Conservation (phyloP, 2,888 invertebrate species). For the Cybosia mesomella region DNA sequence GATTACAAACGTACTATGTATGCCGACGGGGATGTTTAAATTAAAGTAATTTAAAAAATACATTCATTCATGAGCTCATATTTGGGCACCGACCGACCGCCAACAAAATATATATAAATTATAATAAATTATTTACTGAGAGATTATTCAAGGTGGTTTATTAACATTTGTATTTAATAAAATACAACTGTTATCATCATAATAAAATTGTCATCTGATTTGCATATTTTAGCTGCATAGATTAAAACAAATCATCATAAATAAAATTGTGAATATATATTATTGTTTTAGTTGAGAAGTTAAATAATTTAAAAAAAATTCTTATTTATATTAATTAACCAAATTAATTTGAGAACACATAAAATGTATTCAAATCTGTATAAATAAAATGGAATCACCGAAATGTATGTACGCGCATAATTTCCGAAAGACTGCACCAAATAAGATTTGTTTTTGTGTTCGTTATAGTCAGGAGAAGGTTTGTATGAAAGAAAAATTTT, state of each 20-base stretch:
- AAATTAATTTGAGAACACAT: not conserved
- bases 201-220: not conserved
- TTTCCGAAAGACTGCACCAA: no score
- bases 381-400: no score
- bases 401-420: not conserved
- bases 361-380: no score
- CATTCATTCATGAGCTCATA: not conserved
- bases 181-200: not conserved
- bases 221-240: not conserved
- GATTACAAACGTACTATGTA: not conserved
- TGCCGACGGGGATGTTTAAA: no score
- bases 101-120: not conserved
- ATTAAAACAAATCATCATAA: not conserved
- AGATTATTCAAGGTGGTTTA: not conserved
- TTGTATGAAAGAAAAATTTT: no score
- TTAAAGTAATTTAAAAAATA: no score
- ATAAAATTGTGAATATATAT: not conserved
- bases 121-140: not conserved
- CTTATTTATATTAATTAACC: not conserved
- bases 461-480: no score
- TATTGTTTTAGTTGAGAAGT: not conserved
- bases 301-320: not conserved
- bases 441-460: no score
- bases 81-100: not conserved
- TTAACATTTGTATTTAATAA: not conserved